These are phyloP conservation scores for Cynodonichthys magdalenae DNA, from an alignment of 2,797 vertebrate species.

Conservation along the genomic window DNA sequence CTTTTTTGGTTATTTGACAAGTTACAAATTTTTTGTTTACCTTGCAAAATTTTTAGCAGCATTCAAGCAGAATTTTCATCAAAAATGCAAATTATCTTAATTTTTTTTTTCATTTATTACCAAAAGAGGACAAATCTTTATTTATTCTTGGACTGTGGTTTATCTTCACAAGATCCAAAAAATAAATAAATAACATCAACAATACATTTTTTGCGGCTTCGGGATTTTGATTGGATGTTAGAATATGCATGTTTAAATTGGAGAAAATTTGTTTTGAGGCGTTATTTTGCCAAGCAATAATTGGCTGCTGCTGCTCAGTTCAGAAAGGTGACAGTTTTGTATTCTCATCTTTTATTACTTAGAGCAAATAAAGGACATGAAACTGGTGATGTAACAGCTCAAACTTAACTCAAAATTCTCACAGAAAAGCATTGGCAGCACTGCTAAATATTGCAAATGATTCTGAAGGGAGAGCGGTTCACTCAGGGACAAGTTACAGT, in stretches of 20 bases:
- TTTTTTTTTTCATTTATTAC: too few relatives aligned
- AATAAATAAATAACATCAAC: too few relatives aligned
- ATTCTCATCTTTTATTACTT: conserved; percentile 2
- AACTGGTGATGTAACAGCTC: background rate
- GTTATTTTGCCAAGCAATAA: background rate
- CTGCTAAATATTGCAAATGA: conserved; percentile 63
- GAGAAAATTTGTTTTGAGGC: background rate
- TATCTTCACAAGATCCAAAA: too few relatives aligned
- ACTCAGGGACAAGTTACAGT: conserved; percentile 41
- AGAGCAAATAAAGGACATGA: background rate
- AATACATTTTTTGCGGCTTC: too few relatives aligned
- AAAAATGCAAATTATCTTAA: too few relatives aligned
- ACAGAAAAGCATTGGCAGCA: conserved; percentile 42
- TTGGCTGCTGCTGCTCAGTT: background rate
- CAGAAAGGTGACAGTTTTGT: background rate
- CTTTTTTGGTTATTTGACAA: too few relatives aligned
- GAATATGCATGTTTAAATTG: too few relatives aligned
- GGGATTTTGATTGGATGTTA: too few relatives aligned
- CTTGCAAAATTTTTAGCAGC: too few relatives aligned
- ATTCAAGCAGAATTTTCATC: too few relatives aligned
- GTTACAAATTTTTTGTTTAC: too few relatives aligned
- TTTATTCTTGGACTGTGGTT: background rate
- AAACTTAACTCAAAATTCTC: conserved; percentile 35
- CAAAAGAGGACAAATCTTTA: background rate
- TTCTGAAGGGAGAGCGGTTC: conserved; percentile 58